Percentiles rank a stretch among this genome's conserved stretches.
Evolutionary conservation across 1,140 invertebrate genomes (phyloP).

Genomic region (Drosophila santomea): DNA sequence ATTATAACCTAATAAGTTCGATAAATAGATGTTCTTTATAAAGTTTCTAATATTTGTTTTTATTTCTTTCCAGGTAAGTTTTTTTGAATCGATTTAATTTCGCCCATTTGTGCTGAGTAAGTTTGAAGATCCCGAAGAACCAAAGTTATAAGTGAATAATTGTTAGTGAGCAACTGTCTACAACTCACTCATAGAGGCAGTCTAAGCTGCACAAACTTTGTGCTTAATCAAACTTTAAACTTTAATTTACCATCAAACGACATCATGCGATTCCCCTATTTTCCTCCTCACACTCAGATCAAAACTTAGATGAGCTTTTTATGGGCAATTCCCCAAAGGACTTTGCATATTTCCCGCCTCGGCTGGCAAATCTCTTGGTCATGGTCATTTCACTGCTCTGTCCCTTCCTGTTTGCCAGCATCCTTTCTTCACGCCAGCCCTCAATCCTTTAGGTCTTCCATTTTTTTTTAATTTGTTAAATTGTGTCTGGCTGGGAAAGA

Average conservation of each 20-base stretch:
- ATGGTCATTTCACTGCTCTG: constrained; percentile 42
- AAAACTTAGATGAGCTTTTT: constrained; percentile 48
- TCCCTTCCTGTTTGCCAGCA: constrained; percentile 60
- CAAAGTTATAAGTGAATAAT: neutral
- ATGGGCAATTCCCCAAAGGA: constrained; percentile 33
- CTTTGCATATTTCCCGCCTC: constrained; percentile 58
- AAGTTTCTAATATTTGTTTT: constrained; percentile 2
- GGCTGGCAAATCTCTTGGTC: constrained; percentile 52
- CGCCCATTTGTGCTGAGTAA: constrained; percentile 7
- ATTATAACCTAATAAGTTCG: too few species aligned
- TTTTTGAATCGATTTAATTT: constrained; percentile 1
- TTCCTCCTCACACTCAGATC: constrained; percentile 4
- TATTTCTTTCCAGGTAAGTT: constrained; percentile 58
- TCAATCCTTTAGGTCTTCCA: constrained; percentile 44
- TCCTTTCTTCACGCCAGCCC: constrained; percentile 20
- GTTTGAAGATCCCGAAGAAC: neutral
- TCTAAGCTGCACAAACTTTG: neutral
- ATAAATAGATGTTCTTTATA: neutral
- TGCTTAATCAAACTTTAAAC: constrained; percentile 24
- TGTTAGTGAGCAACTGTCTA: neutral
- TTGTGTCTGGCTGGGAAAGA: constrained; percentile 54
- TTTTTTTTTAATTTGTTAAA: constrained; percentile 78
- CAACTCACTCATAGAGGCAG: neutral
- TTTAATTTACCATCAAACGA: constrained; percentile 8
- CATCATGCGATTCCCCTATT: constrained; percentile 3